phyloP scores from a whole-genome alignment of 2,113 vertebrate species.

The Eidolon helvum region DNA sequence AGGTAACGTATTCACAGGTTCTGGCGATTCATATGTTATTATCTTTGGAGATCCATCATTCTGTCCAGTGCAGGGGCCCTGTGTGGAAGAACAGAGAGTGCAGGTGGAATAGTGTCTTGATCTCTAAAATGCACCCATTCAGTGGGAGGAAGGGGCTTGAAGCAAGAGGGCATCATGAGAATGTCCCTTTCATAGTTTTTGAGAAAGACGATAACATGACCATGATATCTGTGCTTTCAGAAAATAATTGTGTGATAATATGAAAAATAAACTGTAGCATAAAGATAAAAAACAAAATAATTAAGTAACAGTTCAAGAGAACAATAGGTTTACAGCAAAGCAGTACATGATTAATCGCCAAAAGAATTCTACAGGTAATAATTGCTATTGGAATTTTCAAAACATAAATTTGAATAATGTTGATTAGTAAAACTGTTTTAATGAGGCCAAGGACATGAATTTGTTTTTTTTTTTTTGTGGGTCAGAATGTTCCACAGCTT shows the following conservation, averaged over 20 bases:
- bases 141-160: not conserved
- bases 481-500: constrained; percentile 9
- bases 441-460: constrained; percentile 66
- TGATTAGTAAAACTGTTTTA: constrained; percentile 63
- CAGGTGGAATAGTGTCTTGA: not conserved
- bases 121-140: not conserved
- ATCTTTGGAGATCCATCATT: not conserved
- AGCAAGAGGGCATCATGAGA: not conserved
- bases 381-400: constrained; percentile 62
- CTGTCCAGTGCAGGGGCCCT: not conserved
- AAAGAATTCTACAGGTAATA: constrained; percentile 52
- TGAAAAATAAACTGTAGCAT: constrained; percentile 3
- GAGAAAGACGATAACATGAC: not conserved
- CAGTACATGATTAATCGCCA: constrained; percentile 67
- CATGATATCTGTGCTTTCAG: not conserved
- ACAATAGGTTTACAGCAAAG: constrained; percentile 56
- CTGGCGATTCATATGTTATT: not conserved
- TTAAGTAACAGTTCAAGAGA: constrained; percentile 31
- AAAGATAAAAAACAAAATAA: constrained; percentile 46
- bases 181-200: not conserved
- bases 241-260: constrained; percentile 12
- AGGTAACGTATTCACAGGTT: not conserved
- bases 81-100: not conserved
- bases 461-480: constrained; percentile 33
- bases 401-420: constrained; percentile 62